Evolutionary conservation across 2,113 vertebrate genomes (phyloP).

Genomic region (Miniopterus natalensis): DNA sequence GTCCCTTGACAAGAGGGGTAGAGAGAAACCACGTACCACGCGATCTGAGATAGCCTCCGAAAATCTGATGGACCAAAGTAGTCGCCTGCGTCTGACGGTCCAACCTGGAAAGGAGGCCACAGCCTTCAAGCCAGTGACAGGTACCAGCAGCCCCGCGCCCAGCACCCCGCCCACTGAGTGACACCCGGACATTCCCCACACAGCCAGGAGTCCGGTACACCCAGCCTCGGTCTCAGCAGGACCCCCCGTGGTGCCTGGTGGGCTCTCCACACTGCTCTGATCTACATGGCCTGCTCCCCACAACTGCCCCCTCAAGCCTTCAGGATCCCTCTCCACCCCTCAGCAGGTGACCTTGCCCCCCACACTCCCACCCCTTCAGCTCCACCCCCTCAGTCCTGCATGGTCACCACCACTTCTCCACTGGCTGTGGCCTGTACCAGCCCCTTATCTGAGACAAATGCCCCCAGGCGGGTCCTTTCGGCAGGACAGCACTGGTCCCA

Average conservation of each 20-base stretch:
- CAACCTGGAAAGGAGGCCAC: slow-evolving; percentile 85
- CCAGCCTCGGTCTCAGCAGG: not conserved
- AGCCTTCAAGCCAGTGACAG: not conserved
- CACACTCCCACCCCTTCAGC: not conserved
- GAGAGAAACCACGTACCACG: slow-evolving; percentile 89
- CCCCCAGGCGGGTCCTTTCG: too few relatives aligned
- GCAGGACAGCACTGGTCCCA: too few relatives aligned
- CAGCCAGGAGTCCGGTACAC: accelerated
- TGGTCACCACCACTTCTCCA: accelerated
- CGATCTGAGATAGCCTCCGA: slow-evolving; percentile 97
- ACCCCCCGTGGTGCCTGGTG: accelerated
- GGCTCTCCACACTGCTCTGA: too few relatives aligned
- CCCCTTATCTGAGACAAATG: too few relatives aligned
- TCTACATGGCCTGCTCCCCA: accelerated
- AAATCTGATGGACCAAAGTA: slow-evolving; percentile 97
- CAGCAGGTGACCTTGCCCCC: accelerated
- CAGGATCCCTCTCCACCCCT: accelerated
- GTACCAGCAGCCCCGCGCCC: accelerated
- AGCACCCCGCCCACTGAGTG: accelerated
- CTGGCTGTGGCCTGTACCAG: accelerated
- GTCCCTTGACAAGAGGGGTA: not conserved
- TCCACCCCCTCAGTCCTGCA: not conserved
- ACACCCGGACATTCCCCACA: accelerated
- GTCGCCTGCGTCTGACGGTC: slow-evolving; percentile 97
- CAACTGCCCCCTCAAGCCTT: too few relatives aligned